phyloP scores from a whole-genome alignment of 1,140 invertebrate species.

The Zaprionus camerounensis region DNA sequence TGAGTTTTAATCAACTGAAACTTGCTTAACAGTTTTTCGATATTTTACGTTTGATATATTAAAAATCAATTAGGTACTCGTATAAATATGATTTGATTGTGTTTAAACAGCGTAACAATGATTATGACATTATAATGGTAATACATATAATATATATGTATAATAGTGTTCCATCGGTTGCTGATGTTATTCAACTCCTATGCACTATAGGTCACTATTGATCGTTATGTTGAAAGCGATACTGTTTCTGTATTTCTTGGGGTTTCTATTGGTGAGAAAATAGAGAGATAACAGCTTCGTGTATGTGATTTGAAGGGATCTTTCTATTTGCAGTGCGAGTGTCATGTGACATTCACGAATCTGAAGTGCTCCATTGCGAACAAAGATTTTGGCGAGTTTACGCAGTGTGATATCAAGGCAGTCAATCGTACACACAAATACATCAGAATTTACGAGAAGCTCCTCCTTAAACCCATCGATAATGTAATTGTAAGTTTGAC shows the following conservation, averaged over 20 bases:
- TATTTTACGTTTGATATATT: too few relatives aligned
- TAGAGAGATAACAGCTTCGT: not conserved
- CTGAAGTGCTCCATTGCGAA: constrained; percentile 33
- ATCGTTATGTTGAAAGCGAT: too few relatives aligned
- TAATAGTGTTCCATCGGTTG: not conserved
- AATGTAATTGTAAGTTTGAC: not conserved
- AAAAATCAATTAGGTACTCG: not conserved
- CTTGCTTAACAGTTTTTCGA: too few relatives aligned
- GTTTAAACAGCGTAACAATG: not conserved
- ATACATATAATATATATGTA: too few relatives aligned
- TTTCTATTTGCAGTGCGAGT: not conserved
- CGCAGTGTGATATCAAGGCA: constrained; percentile 45
- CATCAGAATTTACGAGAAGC: not conserved
- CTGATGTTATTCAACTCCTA: not conserved
- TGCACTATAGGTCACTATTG: not conserved
- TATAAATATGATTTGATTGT: not conserved
- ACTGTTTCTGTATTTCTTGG: not conserved
- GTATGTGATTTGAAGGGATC: not conserved
- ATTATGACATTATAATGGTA: not conserved
- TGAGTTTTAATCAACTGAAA: too few relatives aligned
- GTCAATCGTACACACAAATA: constrained; percentile 43
- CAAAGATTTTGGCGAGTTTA: not conserved
- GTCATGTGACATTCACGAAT: constrained; percentile 39
- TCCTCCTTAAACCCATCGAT: constrained; percentile 9
- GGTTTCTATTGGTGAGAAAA: not conserved